phyloP scores from a whole-genome alignment of 2,888 invertebrate species.

The Andrena haemorrhoa region DNA sequence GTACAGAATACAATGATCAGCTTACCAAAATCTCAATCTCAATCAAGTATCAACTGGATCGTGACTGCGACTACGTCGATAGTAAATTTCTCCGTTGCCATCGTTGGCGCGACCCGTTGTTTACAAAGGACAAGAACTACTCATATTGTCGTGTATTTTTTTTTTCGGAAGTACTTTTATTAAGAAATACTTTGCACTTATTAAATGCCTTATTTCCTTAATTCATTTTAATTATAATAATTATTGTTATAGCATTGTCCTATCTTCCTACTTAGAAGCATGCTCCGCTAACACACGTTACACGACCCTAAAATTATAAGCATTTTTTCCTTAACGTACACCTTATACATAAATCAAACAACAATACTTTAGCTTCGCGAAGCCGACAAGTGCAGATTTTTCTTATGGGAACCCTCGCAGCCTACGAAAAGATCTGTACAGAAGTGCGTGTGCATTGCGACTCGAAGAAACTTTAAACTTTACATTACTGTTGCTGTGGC shows the following conservation, averaged over 20 bases:
- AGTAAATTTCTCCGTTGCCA: no score
- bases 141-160: slow-evolving; percentile 30
- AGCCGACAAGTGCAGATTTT: slow-evolving; percentile 59
- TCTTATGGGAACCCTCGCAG: slow-evolving; percentile 52
- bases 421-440: slow-evolving; percentile 58
- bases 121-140: neutral
- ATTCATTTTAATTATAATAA: slow-evolving; percentile 84
- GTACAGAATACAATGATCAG: no score
- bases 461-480: slow-evolving; percentile 41
- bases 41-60: no score
- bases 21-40: no score
- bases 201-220: slow-evolving; percentile 84
- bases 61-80: no score
- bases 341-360: slow-evolving; percentile 78
- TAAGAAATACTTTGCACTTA: slow-evolving; percentile 85
- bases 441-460: slow-evolving; percentile 43
- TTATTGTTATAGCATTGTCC: slow-evolving; percentile 84
- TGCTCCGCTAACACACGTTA: slow-evolving; percentile 85
- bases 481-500: slow-evolving; percentile 12
- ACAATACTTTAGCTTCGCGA: slow-evolving; percentile 79
- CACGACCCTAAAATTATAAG: slow-evolving; percentile 84
- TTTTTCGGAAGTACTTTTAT: slow-evolving; percentile 84
- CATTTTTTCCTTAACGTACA: slow-evolving; percentile 82
- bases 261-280: slow-evolving; percentile 84
- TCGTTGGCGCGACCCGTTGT: neutral